Evolutionary conservation across 1,140 invertebrate genomes (phyloP).

Genomic region (Bombus ignitus): DNA sequence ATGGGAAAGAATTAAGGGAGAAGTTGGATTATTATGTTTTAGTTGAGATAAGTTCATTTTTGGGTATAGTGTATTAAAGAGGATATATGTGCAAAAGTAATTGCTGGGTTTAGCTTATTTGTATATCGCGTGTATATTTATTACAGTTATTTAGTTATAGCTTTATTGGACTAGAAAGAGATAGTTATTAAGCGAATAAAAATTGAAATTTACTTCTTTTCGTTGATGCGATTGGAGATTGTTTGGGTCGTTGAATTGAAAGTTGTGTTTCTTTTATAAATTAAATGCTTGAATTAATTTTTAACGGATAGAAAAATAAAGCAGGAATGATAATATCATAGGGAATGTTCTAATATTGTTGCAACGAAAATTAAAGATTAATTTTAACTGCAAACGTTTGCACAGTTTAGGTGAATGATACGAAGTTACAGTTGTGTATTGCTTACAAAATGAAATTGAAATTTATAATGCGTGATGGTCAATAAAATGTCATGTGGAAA

Average conservation of each 20-base stretch:
- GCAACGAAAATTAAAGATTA: too few species aligned
- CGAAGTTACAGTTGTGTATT: not conserved
- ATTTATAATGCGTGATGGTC: not conserved
- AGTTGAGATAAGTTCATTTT: not conserved
- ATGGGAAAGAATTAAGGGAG: not conserved
- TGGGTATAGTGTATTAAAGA: not conserved
- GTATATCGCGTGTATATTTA: too few species aligned
- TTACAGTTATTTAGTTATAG: not conserved
- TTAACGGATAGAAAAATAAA: too few species aligned
- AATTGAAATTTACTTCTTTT: not conserved
- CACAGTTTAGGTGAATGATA: too few species aligned
- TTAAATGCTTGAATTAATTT: too few species aligned
- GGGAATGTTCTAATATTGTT: too few species aligned
- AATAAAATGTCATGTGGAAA: not conserved
- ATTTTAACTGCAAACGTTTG: too few species aligned
- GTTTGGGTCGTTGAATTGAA: too few species aligned
- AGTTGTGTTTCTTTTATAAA: too few species aligned
- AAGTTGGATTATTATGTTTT: not conserved
- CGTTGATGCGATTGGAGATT: too few species aligned
- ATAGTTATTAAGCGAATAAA: not conserved
- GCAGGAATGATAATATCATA: too few species aligned
- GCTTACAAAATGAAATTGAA: not conserved
- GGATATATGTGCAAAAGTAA: not conserved
- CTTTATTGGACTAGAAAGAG: not conserved
- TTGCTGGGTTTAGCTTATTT: too few species aligned